A percentile compares a stretch with the other conserved stretches of the same genome.
Conservation (phyloP, 2,888 invertebrate species). For the Lissonota sp. region DNA sequence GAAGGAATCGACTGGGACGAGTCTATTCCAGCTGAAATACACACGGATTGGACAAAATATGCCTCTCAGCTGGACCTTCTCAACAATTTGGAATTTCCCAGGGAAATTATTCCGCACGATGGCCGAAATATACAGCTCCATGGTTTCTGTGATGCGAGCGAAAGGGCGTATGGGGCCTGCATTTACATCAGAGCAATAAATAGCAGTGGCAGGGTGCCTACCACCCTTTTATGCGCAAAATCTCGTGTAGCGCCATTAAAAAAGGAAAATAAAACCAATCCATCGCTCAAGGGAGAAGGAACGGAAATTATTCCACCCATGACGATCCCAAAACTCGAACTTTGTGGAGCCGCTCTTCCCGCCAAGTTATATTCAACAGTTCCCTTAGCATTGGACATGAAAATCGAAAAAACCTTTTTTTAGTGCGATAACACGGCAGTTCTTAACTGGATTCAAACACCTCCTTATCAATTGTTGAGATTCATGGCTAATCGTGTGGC, state of each 20-base stretch:
- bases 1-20: constrained; percentile 54
- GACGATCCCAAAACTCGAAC: neutral
- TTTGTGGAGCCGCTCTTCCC: neutral
- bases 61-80: neutral
- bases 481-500: neutral
- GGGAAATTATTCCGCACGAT: neutral
- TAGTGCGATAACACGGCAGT: no score
- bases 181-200: constrained; percentile 50
- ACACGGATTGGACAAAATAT: constrained; percentile 45
- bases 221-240: constrained; percentile 42
- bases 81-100: constrained; percentile 8
- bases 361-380: neutral
- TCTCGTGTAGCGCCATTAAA: constrained; percentile 40
- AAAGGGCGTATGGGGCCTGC: constrained; percentile 66
- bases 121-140: constrained; percentile 9
- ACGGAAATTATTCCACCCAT: neutral
- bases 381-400: neutral
- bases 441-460: neutral
- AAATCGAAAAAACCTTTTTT: no score
- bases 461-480: neutral
- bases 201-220: neutral
- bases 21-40: constrained; percentile 29
- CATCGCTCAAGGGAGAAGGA: neutral
- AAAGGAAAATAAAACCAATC: neutral
- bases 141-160: constrained; percentile 13